Evolutionary conservation across 2,113 vertebrate genomes (phyloP).

Genomic region (Gobius niger): DNA sequence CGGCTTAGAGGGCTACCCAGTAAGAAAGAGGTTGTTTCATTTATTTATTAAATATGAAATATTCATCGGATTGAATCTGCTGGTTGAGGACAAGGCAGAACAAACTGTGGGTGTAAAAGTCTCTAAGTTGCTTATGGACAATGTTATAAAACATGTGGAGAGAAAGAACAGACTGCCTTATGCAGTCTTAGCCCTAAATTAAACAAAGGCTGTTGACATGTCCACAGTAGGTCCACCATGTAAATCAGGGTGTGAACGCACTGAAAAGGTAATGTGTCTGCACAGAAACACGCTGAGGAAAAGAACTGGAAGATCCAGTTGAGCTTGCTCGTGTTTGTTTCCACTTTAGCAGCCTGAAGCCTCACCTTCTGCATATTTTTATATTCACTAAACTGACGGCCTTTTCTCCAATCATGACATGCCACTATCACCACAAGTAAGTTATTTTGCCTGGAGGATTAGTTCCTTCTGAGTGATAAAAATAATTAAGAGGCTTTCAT

Average conservation of each 20-base stretch:
- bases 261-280: slow-evolving; percentile 24
- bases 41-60: slow-evolving; percentile 76
- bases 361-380: slow-evolving; percentile 8
- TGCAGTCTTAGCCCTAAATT: slow-evolving; percentile 58
- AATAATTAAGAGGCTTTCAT: slow-evolving; percentile 53
- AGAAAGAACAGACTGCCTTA: slow-evolving; percentile 45
- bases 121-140: slow-evolving; percentile 59
- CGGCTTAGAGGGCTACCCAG: slow-evolving; percentile 39
- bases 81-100: slow-evolving; percentile 54
- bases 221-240: slow-evolving; percentile 26
- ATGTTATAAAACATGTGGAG: slow-evolving; percentile 50
- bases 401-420: slow-evolving; percentile 25
- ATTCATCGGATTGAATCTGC: slow-evolving; percentile 71
- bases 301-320: slow-evolving; percentile 40
- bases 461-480: slow-evolving; percentile 49
- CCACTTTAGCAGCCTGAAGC: slow-evolving; percentile 10
- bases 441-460: slow-evolving; percentile 41
- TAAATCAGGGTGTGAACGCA: slow-evolving; percentile 22
- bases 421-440: not conserved
- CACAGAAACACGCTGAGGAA: not conserved
- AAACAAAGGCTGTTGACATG: slow-evolving; percentile 44
- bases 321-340: slow-evolving; percentile 32
- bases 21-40: slow-evolving; percentile 71
- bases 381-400: not conserved
- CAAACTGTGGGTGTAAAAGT: slow-evolving; percentile 62